A percentile compares a stretch with the other conserved stretches of the same genome.
phyloP scores from a whole-genome alignment of 30 jellyfish, hydroid and myxozoan species.

The Calvadosia cruxmelitensis region DNA sequence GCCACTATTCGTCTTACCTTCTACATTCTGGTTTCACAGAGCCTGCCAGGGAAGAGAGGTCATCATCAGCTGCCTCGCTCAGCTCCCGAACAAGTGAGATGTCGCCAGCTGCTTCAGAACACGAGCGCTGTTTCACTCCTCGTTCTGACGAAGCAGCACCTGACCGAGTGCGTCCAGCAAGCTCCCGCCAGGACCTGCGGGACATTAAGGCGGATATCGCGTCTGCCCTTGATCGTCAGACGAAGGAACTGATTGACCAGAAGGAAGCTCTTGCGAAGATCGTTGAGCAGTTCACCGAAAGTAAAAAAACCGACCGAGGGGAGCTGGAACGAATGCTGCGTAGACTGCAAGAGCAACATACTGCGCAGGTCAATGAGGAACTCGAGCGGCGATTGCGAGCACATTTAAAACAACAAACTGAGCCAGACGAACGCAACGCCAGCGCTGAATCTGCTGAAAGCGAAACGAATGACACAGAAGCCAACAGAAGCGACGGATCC shows the following conservation, averaged over 20 bases:
- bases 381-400: conserved; percentile 21
- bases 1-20: no score
- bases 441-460: conserved; percentile 22
- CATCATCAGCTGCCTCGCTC: no score
- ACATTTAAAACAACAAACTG: conserved; percentile 30
- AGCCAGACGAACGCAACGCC: conserved; percentile 28
- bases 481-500: conserved; percentile 9
- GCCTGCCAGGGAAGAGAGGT: no score
- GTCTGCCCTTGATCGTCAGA: conserved; percentile 2
- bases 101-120: no score
- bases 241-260: conserved; percentile 44
- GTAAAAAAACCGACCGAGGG: conserved; percentile 10
- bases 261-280: neutral
- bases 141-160: no score
- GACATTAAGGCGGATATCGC: neutral
- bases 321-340: conserved; percentile 30
- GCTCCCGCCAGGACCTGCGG: no score
- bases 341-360: conserved; percentile 54
- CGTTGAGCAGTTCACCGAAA: conserved; percentile 2
- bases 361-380: conserved; percentile 6
- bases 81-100: no score
- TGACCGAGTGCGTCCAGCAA: no score
- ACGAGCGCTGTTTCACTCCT: no score
- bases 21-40: no score
- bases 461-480: conserved; percentile 12